Percentiles rank a stretch among this genome's conserved stretches.
Conservation (phyloP, 1,140 invertebrate species). For the Hycleus cichorii region DNA sequence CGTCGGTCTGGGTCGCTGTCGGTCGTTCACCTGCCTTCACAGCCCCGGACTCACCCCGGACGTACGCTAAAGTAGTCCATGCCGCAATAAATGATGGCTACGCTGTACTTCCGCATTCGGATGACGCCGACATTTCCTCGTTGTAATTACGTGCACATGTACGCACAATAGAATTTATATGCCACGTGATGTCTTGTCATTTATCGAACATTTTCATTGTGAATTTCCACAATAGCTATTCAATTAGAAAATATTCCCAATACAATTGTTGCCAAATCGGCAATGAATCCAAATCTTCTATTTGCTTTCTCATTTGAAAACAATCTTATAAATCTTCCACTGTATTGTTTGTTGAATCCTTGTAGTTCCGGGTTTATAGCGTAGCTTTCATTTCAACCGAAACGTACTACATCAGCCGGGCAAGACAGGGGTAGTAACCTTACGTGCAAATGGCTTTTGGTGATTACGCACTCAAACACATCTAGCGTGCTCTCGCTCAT, state of each 20-base stretch:
- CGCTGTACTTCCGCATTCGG: constrained; percentile 8
- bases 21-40: constrained; percentile 34
- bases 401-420: constrained; percentile 15
- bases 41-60: constrained; percentile 20
- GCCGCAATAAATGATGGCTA: constrained; percentile 4
- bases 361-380: not conserved
- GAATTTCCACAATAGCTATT: no score
- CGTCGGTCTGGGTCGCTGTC: constrained; percentile 34
- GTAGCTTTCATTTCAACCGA: constrained; percentile 7
- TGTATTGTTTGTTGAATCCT: not conserved
- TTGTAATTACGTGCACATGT: not conserved
- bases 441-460: constrained; percentile 12
- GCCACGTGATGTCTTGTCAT: no score
- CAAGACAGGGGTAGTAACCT: constrained; percentile 28
- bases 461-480: constrained; percentile 9
- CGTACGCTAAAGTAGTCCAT: constrained; percentile 11
- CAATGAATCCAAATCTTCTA: no score
- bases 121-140: not conserved
- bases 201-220: no score
- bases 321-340: no score
- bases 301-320: no score
- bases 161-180: no score
- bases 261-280: no score
- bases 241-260: no score
- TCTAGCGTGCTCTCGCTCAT: not conserved